Evolutionary conservation across 2,888 invertebrate genomes (phyloP).

Genomic region (Steromphala cineraria): DNA sequence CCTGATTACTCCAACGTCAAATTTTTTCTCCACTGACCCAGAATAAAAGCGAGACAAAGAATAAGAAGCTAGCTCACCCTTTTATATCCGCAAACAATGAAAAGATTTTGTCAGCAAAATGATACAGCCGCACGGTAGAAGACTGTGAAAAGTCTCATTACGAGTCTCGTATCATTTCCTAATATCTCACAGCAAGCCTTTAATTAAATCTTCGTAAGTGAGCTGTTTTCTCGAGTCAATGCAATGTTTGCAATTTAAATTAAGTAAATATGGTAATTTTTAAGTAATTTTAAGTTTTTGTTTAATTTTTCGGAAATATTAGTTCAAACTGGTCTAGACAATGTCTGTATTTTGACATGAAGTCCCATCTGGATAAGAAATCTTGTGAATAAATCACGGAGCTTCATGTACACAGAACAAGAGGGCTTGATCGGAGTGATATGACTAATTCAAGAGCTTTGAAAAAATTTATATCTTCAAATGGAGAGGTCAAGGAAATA

Average conservation of each 20-base stretch:
- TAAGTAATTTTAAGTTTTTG: neutral
- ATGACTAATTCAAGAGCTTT: neutral
- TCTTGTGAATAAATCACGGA: too few relatives aligned
- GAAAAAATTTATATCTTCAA: conserved; percentile 8
- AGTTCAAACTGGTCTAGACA: too few relatives aligned
- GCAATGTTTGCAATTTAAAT: neutral
- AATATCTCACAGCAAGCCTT: neutral
- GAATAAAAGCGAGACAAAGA: conserved; percentile 28
- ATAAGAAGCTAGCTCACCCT: conserved; percentile 20
- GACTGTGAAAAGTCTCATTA: neutral
- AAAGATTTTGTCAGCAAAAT: conserved; percentile 15
- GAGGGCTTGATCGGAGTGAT: neutral
- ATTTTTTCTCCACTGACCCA: conserved; percentile 21
- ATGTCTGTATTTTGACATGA: too few relatives aligned
- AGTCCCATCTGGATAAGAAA: too few relatives aligned
- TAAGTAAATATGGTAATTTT: neutral
- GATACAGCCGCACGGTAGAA: neutral
- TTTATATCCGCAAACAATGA: conserved; percentile 25
- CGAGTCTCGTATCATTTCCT: neutral
- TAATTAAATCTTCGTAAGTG: neutral
- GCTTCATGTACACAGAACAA: too few relatives aligned
- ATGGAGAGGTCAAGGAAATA: neutral
- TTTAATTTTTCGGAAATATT: too few relatives aligned
- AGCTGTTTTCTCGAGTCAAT: neutral
- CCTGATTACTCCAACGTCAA: conserved; percentile 23